Evolutionary conservation across 2,797 vertebrate species (phyloP).

Genomic region (Vultur gryphus): DNA sequence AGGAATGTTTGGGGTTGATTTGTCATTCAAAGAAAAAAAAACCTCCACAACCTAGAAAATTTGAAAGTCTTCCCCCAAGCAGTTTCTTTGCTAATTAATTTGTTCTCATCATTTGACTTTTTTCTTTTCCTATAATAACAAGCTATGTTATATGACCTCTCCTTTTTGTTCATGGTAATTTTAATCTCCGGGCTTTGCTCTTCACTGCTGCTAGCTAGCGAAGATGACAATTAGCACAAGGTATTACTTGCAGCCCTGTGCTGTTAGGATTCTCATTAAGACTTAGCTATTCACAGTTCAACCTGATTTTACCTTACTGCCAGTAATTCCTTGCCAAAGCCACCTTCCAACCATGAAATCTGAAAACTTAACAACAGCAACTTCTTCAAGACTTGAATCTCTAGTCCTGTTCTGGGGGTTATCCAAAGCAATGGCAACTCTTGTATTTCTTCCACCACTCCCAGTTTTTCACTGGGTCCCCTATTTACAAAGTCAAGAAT

Average conservation of each 20-base stretch:
- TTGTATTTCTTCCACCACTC: neutral
- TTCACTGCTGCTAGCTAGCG: neutral
- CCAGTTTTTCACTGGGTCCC: neutral
- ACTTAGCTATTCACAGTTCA: neutral
- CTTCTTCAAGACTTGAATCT: neutral
- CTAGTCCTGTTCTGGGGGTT: neutral
- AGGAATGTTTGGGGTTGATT: neutral
- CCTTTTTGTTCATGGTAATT: neutral
- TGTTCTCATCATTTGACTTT: neutral
- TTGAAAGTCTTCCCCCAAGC: neutral
- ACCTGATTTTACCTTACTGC: neutral
- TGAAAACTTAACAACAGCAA: neutral
- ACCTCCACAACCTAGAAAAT: neutral
- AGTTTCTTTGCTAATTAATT: neutral
- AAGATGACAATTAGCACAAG: neutral
- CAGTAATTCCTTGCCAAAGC: neutral
- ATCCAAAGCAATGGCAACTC: neutral
- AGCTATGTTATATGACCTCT: neutral
- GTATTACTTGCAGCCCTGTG: neutral
- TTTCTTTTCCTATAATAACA: neutral
- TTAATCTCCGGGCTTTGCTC: neutral
- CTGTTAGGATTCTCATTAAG: neutral
- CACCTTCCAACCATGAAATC: neutral
- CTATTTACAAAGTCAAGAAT: neutral
- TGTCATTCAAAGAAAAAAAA: neutral